Conservation (phyloP, 2,888 invertebrate genomes). For the Baronia brevicornis region DNA sequence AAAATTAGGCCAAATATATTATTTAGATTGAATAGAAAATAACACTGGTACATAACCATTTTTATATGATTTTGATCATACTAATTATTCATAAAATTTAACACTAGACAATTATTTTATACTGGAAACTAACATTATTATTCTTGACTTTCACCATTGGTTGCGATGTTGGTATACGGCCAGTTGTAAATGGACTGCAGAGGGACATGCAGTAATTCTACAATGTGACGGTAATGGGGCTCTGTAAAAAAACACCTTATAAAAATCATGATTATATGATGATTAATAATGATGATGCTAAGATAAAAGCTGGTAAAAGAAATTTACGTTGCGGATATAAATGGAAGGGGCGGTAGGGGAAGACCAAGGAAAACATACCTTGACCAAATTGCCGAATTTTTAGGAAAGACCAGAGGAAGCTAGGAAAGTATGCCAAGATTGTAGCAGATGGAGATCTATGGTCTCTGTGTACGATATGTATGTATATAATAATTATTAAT, state of each 20-base stretch:
- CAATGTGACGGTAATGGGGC: conserved; percentile 86
- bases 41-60: conserved; percentile 18
- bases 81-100: conserved; percentile 10
- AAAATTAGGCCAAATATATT: conserved; percentile 32
- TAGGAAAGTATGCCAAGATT: no score
- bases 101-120: conserved; percentile 11
- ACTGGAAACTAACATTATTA: conserved; percentile 22
- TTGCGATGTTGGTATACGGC: conserved; percentile 45
- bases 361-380: no score
- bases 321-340: no score
- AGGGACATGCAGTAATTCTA: conserved; percentile 91
- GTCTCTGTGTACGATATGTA: conserved; percentile 1
- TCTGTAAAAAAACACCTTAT: no score
- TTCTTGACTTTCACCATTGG: conserved; percentile 50
- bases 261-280: no score
- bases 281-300: background rate
- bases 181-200: conserved; percentile 87
- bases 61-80: conserved; percentile 2
- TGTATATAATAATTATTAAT: background rate
- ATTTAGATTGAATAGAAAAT: conserved; percentile 13
- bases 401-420: no score
- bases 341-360: no score
- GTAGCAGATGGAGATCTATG: no score
- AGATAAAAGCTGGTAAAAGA: no score
- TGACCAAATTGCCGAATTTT: no score